Evolutionary conservation across 2,888 invertebrate species (phyloP), one percentile per base, ranked within the genome.

Genomic region (Lingula anatina): DNA sequence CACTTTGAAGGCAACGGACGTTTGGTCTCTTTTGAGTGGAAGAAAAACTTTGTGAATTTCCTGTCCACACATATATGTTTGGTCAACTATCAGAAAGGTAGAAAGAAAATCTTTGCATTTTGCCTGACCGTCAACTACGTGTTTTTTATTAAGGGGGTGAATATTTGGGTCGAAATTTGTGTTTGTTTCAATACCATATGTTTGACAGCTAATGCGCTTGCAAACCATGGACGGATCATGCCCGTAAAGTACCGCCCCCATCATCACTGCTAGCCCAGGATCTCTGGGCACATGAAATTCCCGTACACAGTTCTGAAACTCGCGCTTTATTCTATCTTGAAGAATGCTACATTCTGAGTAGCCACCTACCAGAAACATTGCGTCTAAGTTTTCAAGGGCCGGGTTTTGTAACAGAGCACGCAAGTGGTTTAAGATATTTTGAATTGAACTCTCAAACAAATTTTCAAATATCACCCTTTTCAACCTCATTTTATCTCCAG

Each of bases 241-340:
- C n/a, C 59, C 59, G 43, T 51, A 56, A 37, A 56, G 50, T 5
- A 59, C 59, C 4, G 59, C 59, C 23, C 59, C 55, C 42, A 51
- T 53, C 12, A 56, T 18, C 2, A 56, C 46, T 5, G 53, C 56
- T 21, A 47, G 23, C 4, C 31, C 48, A n/a, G 56, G 42, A 2
- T 56, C 50, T 21, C 35, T 23, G 0, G 56, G 56, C n/a, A 42
- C 28, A 18, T 51, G 49, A 1, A 56, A 46, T 18, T 26, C 18
- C 18, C 31, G 28, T 21, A 23, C 9, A n/a, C n/a, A n/a, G n/a
- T n/a, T n/a, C 7, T 31, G 25, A 9, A 56, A 53, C 21, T 46
- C 48, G 3, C 20, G n/a, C 23, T 39, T 44, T 3, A 59, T 39
- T 12, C 48, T 49, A 28, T 50, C 21, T 38, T 42, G 37, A 21